These are phyloP conservation scores for Cactoblastis cactorum DNA, from an alignment of 2,888 invertebrate genomes.

Conservation along the genomic window DNA sequence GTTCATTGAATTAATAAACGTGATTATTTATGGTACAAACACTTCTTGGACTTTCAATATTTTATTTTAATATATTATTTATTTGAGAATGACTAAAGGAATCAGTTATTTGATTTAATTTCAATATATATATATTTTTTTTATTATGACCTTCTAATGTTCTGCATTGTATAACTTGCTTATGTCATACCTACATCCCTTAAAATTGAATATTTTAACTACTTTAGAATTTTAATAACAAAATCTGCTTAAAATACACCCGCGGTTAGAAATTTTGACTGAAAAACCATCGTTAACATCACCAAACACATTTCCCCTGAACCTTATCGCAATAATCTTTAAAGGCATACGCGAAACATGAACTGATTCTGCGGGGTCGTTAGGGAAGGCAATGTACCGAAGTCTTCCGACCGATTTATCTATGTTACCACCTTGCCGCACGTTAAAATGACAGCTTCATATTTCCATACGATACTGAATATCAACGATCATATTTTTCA, in stretches of 20 bases:
- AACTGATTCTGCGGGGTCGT: slow-evolving; percentile 71
- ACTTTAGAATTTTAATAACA: no score
- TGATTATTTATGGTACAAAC: no score
- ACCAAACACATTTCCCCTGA: slow-evolving; percentile 7
- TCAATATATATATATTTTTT: no score
- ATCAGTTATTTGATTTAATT: no score
- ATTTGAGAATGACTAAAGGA: no score
- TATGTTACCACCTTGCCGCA: slow-evolving; percentile 53
- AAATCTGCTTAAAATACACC: neutral
- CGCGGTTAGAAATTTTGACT: neutral
- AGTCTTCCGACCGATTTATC: slow-evolving; percentile 70
- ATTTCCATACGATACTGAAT: slow-evolving; percentile 62
- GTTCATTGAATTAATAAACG: no score
- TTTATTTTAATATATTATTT: no score
- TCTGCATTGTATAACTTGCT: no score
- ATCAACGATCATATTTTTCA: slow-evolving; percentile 70
- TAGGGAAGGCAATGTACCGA: slow-evolving; percentile 73
- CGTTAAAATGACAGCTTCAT: slow-evolving; percentile 69
- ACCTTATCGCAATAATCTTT: slow-evolving; percentile 21
- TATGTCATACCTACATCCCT: no score
- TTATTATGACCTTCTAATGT: no score
- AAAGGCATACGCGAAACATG: slow-evolving; percentile 46
- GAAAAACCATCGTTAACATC: neutral
- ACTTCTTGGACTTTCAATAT: no score
- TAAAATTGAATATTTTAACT: no score